phyloP scores from a whole-genome alignment of 2,113 vertebrate species.

The Malurus elegans region DNA sequence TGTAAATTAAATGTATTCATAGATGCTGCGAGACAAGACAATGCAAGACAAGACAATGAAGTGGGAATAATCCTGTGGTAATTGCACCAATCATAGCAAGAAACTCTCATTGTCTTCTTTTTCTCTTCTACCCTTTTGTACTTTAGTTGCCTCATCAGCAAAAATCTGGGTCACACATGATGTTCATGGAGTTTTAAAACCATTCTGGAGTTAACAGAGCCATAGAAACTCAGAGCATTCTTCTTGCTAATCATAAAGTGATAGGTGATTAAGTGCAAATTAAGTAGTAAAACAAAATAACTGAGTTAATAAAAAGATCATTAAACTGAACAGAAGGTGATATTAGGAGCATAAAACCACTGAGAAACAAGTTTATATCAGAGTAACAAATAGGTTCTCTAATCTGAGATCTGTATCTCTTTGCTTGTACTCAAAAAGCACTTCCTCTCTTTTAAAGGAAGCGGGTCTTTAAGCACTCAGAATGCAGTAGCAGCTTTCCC shows the following conservation, averaged over 20 bases:
- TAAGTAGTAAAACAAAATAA: slow-evolving; percentile 44
- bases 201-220: not conserved
- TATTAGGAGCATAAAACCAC: not conserved
- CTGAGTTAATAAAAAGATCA: slow-evolving; percentile 14
- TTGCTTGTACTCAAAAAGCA: not conserved
- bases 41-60: not conserved
- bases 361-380: slow-evolving; percentile 4
- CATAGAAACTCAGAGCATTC: not conserved
- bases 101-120: not conserved
- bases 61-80: not conserved
- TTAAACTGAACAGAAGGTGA: slow-evolving; percentile 4
- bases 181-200: not conserved
- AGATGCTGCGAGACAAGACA: not conserved
- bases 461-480: not conserved
- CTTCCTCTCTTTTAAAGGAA: slow-evolving; percentile 25
- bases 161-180: not conserved
- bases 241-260: slow-evolving; percentile 26
- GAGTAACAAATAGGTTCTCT: not conserved
- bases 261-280: slow-evolving; percentile 27
- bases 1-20: not conserved
- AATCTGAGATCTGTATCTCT: slow-evolving; percentile 17
- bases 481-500: slow-evolving; percentile 5
- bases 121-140: not conserved
- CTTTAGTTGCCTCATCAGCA: not conserved
- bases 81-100: not conserved